Evolutionary conservation across 2,113 vertebrate species (phyloP).

Genomic region (Pedionomus torquatus): DNA sequence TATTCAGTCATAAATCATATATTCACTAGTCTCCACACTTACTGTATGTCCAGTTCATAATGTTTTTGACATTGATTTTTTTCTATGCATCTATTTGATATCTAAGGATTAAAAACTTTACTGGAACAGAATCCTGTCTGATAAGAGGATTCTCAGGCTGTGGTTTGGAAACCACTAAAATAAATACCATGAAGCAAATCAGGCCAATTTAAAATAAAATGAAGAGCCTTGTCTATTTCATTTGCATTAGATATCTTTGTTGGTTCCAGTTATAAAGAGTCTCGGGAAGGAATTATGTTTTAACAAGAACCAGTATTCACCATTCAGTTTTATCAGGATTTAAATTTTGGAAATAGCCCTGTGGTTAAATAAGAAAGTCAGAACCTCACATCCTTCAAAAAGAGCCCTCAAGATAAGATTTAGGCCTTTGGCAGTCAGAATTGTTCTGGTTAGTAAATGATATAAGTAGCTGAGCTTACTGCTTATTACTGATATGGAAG

Average conservation of each 20-base stretch:
- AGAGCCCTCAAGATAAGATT: not conserved
- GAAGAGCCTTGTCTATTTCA: not conserved
- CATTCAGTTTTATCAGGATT: not conserved
- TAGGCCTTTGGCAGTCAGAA: not conserved
- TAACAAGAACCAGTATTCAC: not conserved
- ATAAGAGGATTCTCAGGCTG: not conserved
- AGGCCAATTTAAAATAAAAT: slow-evolving; percentile 9
- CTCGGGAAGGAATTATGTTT: not conserved
- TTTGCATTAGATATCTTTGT: slow-evolving; percentile 6
- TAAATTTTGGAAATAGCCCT: not conserved
- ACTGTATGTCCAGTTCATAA: not conserved
- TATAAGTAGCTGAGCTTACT: not conserved
- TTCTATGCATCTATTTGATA: not conserved
- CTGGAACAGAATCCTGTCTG: not conserved
- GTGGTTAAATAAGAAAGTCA: slow-evolving; percentile 29
- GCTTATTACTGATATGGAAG: not conserved
- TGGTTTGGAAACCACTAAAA: slow-evolving; percentile 24
- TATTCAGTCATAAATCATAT: not conserved
- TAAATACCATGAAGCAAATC: not conserved
- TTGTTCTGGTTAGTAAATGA: not conserved
- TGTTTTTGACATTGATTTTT: not conserved
- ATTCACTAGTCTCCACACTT: not conserved
- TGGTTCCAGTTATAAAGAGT: not conserved
- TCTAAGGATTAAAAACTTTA: not conserved
- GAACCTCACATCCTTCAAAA: not conserved